A percentile compares a stretch with the other conserved stretches of the same genome.
These are phyloP conservation scores for Microctenopoma lineatum DNA, from an alignment of 2,797 vertebrate species.

Conservation along the genomic window DNA sequence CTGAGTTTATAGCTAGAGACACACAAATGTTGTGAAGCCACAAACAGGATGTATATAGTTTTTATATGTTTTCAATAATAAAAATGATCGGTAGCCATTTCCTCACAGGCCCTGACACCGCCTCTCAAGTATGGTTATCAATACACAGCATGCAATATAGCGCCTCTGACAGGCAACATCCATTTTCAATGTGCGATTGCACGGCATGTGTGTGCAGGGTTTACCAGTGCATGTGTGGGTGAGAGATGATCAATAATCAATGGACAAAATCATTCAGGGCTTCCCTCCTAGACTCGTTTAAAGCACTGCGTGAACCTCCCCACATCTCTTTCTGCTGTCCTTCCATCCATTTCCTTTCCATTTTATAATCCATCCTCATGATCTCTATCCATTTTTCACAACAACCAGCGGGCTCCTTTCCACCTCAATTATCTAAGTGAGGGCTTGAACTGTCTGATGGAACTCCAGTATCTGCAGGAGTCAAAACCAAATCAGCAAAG, in stretches of 20 bases:
- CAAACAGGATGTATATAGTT: slow-evolving; percentile 3
- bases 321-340: slow-evolving; percentile 22
- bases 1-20: slow-evolving; percentile 27
- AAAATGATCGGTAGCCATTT: slow-evolving; percentile 28
- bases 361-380: slow-evolving; percentile 43
- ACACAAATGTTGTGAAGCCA: slow-evolving; percentile 6
- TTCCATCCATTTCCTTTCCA: slow-evolving; percentile 42
- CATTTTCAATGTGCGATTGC: slow-evolving; percentile 42
- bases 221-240: slow-evolving; percentile 45
- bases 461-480: slow-evolving; percentile 52
- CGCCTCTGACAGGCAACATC: slow-evolving; percentile 31
- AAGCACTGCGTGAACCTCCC: slow-evolving; percentile 46
- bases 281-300: slow-evolving; percentile 42
- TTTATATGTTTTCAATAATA: slow-evolving; percentile 19
- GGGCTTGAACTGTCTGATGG: slow-evolving; percentile 58
- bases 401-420: slow-evolving; percentile 58
- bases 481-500: slow-evolving; percentile 46
- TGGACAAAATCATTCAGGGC: slow-evolving; percentile 66
- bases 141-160: slow-evolving; percentile 22
- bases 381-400: slow-evolving; percentile 58
- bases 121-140: slow-evolving; percentile 29
- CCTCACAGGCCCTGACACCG: slow-evolving; percentile 15
- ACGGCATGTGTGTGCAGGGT: slow-evolving; percentile 15
- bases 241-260: slow-evolving; percentile 81
- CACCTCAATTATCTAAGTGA: slow-evolving; percentile 71